Base-by-base conservation (phyloP, 2,113 vertebrate genomes). In the Alligator sinensis region DNA sequence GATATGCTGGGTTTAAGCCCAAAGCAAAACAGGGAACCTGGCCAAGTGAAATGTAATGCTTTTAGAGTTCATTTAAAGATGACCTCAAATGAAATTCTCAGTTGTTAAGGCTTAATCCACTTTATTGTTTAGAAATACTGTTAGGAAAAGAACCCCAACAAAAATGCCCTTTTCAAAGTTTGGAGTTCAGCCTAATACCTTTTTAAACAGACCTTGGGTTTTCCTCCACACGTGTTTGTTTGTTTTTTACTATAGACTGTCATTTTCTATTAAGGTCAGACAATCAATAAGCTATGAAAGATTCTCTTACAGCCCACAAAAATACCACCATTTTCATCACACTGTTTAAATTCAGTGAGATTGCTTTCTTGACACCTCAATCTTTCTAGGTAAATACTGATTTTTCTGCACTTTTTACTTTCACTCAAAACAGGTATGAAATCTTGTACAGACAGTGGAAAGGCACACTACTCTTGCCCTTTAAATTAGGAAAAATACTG, bases 61-160 rank as follows among this genome's bases (percentile, higher is more conserved):
- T 96, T 96, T 90, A 94, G 83, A 96, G 92, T 94, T 95, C 95
- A 94, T 87, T 94, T 96, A 93, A 96, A 97, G 91, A 95, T 75
- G 83, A 94, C 92, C 92, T 62, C 15, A 92, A 97, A 97, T 96
- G 93, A 93, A 92, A 89, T 96, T 97, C 97, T 93, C 93, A 94
- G 27, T 96, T 93, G 59, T 83, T 77, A 55, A 64, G 34, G 47
- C 66, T 80, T 93, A 91, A 92, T 93, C 93, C 90, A 89, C 89
- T 96, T 59, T 77, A 93, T 82, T 96, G 78, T 95, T 95, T 95
- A 96, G 87, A 94, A 94, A 94, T 77, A 92, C 72, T 77, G 24
- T n/a, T 90, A 74, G 79, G n/a, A 2, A 11, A 61, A 58, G 61
- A 66, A 12, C 22, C 80, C 24, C 9, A 28, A 57, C 28, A 80